Percentiles rank a stretch among this genome's conserved stretches.
Conservation (phyloP, 2,797 vertebrate genomes). For the Typhlichthys eigenmanni region DNA sequence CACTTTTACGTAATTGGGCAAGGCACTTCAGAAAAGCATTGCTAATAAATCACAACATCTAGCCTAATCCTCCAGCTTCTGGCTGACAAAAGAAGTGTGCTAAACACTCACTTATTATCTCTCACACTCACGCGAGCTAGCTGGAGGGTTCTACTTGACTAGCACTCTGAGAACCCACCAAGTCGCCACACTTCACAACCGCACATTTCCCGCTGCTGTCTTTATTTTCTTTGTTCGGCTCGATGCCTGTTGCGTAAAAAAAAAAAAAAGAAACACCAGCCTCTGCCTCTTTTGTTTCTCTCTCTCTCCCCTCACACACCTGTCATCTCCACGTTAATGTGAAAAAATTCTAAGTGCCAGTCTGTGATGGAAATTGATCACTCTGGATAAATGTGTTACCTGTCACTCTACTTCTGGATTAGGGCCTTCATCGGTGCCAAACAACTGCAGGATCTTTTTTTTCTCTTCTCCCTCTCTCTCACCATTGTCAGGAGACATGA, state of each 20-base stretch:
- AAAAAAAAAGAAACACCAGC: constrained; percentile 7
- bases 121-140: constrained; percentile 51
- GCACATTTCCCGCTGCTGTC: constrained; percentile 51
- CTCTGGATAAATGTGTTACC: constrained; percentile 64
- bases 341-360: constrained; percentile 44
- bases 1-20: constrained; percentile 22
- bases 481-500: constrained; percentile 59
- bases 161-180: constrained; percentile 45
- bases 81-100: constrained; percentile 53
- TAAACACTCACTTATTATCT: constrained; percentile 35
- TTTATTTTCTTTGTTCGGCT: constrained; percentile 54
- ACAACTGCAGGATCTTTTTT: constrained; percentile 68
- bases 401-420: constrained; percentile 73
- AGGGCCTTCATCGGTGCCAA: constrained; percentile 62
- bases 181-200: constrained; percentile 57
- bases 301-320: constrained; percentile 42
- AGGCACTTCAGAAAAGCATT: background rate
- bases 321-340: constrained; percentile 61
- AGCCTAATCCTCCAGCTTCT: constrained; percentile 29
- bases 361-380: constrained; percentile 42
- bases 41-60: constrained; percentile 30
- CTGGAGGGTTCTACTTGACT: constrained; percentile 62
- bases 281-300: constrained; percentile 23
- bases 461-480: background rate
- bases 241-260: constrained; percentile 28